Conservation (phyloP, 2,113 vertebrate genomes). For the Diphyllodes magnificus region DNA sequence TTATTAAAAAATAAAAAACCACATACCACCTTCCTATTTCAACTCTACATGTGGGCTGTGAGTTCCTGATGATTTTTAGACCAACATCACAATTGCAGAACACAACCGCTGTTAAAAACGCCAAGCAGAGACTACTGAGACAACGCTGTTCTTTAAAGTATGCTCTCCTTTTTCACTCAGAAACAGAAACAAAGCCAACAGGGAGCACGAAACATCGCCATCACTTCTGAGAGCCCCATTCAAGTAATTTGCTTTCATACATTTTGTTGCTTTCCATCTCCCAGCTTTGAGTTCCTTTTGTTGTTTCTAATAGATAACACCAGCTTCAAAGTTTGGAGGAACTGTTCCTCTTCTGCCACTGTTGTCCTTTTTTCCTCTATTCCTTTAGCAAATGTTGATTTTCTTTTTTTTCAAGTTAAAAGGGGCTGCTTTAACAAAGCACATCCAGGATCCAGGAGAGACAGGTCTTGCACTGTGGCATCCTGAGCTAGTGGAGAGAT, state of each 20-base stretch:
- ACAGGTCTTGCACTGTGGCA: rapidly evolving
- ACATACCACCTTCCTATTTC: background rate
- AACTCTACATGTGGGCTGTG: background rate
- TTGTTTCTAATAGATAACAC: slow-evolving; percentile 30
- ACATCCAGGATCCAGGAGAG: background rate
- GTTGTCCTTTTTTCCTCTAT: slow-evolving; percentile 19
- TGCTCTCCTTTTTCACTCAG: background rate
- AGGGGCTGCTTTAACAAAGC: background rate
- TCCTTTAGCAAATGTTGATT: background rate
- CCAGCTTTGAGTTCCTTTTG: background rate
- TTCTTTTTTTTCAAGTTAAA: background rate
- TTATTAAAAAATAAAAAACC: background rate
- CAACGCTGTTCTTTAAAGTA: background rate
- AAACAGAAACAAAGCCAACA: background rate
- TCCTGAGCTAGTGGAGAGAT: background rate
- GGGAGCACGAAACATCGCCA: background rate
- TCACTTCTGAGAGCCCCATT: slow-evolving; percentile 11
- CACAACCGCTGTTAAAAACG: background rate
- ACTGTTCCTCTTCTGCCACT: background rate
- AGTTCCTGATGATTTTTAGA: background rate
- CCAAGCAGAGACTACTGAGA: background rate
- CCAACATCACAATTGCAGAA: background rate
- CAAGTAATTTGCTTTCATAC: slow-evolving; percentile 4
- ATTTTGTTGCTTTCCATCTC: slow-evolving; percentile 27
- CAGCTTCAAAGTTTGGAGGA: slow-evolving; percentile 20